A percentile compares a stretch with the other conserved stretches of the same genome.
Conservation (phyloP, 1,140 invertebrate genomes). For the Drosophila littoralis region DNA sequence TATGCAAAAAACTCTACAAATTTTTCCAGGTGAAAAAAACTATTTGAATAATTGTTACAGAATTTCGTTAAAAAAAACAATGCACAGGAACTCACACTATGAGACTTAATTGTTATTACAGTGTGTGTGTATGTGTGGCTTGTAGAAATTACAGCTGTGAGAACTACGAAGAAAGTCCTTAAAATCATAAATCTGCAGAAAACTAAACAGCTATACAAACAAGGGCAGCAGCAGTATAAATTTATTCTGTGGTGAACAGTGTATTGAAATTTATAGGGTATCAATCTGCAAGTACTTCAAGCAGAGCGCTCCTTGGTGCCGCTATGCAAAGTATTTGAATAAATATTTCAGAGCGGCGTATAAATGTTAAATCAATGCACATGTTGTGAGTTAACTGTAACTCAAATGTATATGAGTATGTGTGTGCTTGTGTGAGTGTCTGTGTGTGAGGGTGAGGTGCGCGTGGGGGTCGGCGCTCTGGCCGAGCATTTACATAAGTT, state of each 20-base stretch:
- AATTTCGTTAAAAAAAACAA: not conserved
- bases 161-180: too few relatives aligned
- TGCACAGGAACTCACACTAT: not conserved
- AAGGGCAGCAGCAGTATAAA: too few relatives aligned
- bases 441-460: not conserved
- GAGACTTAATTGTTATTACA: too few relatives aligned
- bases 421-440: not conserved
- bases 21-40: not conserved
- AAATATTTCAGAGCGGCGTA: too few relatives aligned
- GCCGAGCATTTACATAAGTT: not conserved
- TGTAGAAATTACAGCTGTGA: too few relatives aligned
- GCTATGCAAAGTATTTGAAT: slow-evolving; percentile 1
- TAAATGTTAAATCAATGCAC: slow-evolving; percentile 5
- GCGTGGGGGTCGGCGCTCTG: too few relatives aligned
- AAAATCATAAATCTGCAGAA: too few relatives aligned
- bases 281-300: not conserved
- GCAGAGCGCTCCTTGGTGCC: too few relatives aligned
- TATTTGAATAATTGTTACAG: not conserved
- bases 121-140: not conserved
- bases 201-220: too few relatives aligned
- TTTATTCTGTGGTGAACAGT: too few relatives aligned
- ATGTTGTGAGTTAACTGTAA: not conserved
- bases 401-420: not conserved
- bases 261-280: not conserved
- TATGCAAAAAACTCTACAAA: not conserved